Evolutionary conservation across 2,113 vertebrate species (phyloP).

Genomic region (Irena cyanogastra): DNA sequence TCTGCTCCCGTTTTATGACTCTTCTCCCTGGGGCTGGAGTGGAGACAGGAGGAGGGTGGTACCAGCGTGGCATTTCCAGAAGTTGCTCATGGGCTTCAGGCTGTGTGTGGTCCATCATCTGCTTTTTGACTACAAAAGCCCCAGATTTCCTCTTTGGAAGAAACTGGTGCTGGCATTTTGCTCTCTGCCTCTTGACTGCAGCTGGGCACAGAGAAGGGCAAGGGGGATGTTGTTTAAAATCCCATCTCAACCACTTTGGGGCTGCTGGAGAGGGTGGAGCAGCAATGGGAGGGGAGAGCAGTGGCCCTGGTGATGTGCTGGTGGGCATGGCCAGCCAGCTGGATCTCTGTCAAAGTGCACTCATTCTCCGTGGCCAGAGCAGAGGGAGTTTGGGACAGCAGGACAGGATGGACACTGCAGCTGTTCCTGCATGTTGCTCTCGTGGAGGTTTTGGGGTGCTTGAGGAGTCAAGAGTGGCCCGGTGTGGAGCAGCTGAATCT

Average conservation of each 20-base stretch:
- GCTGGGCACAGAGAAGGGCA: background rate
- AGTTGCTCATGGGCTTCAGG: background rate
- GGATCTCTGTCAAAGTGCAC: background rate
- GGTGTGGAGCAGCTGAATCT: background rate
- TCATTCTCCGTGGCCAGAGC: background rate
- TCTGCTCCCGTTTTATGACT: background rate
- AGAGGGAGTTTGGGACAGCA: background rate
- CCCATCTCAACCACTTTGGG: background rate
- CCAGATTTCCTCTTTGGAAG: background rate
- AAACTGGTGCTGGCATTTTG: background rate
- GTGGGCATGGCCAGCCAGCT: background rate
- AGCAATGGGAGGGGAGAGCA: background rate
- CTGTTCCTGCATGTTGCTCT: accelerated
- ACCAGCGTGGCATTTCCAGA: background rate
- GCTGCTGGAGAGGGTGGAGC: background rate
- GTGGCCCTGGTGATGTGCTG: background rate
- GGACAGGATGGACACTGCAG: background rate
- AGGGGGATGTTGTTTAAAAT: background rate
- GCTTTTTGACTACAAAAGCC: background rate
- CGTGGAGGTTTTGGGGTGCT: background rate
- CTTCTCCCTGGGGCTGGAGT: background rate
- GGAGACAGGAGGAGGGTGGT: background rate
- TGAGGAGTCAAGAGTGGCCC: background rate
- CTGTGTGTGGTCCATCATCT: background rate
- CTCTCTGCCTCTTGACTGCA: background rate